Base-by-base conservation (phyloP, 2,113 vertebrate genomes). In the Corvus cornix region DNA sequence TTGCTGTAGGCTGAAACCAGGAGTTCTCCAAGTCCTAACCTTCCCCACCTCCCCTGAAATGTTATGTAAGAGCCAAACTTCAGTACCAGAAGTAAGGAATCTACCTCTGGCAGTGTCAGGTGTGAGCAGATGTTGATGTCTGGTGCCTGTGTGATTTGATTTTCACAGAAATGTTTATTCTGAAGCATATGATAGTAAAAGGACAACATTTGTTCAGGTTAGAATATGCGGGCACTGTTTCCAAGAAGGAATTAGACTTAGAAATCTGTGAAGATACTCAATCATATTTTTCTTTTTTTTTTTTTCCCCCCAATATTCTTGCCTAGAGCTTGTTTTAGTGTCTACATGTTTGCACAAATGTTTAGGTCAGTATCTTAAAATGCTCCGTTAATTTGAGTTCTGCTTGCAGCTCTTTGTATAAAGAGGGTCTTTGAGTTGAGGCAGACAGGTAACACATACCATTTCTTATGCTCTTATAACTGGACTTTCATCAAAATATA, bases 231-330 rank as follows among this genome's bases (percentile, higher is more conserved):
- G 31, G 11, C 9, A 31, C 15, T 83, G n/a, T 64, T 87, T 31
- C 22, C 66, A 66, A 79, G 30, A 67, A 73, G 14, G 8, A 74
- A 35, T 87, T 88, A 41, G 68, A 48, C 16, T 26, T 87, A 35
- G 18, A 69, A 76, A 63, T 43, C 35, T 49, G 15, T 76, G 48
- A 77, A 68, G 30, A 53, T 35, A 37, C 37, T 37, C 37, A 7
- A 13, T n/a, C 1, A 33, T 58, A 0, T n/a, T 51, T 62, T 44
- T n/a, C 8, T 21, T 41, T 58, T 33, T 44, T 49, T 35, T 6
- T 0, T 49, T 35, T 27, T 6, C 0, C 2, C 3, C 5, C 31
- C 13, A 31, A 5, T 78, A 55, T 63, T 87, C 8, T 30, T 63
- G 3, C 13, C 23, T 41, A 43, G 14, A 59, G 2, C 41, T 89